Evolutionary conservation across 2,113 vertebrate genomes (phyloP).

Genomic region (Aldabrachelys gigantea): DNA sequence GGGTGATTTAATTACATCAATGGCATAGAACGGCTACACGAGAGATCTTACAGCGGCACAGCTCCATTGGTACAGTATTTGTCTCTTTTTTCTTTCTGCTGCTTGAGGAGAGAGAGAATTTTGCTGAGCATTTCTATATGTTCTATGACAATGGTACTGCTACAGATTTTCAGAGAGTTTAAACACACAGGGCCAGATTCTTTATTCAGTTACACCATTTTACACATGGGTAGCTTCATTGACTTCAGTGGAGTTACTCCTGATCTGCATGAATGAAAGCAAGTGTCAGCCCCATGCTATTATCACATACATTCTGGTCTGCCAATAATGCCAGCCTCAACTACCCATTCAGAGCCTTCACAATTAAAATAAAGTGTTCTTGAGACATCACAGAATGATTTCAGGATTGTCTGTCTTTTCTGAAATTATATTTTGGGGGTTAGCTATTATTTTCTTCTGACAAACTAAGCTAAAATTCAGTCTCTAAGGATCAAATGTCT

Average conservation of each 20-base stretch:
- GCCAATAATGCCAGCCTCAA: not conserved
- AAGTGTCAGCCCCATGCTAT: accelerated
- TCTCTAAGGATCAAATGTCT: not conserved
- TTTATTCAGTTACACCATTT: accelerated
- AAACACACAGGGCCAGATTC: not conserved
- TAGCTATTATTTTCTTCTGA: too few relatives aligned
- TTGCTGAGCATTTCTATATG: accelerated
- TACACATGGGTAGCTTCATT: not conserved
- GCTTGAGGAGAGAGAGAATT: not conserved
- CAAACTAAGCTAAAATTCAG: not conserved
- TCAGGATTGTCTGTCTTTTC: not conserved
- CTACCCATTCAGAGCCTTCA: not conserved
- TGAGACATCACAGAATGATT: not conserved
- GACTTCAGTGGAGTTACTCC: not conserved
- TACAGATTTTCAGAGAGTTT: not conserved
- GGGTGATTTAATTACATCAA: too few relatives aligned
- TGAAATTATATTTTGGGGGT: not conserved
- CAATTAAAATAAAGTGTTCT: not conserved
- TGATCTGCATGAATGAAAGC: too few relatives aligned
- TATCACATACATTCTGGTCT: not conserved
- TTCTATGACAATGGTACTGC: not conserved
- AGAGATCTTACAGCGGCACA: too few relatives aligned
- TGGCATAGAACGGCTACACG: too few relatives aligned
- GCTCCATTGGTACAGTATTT: too few relatives aligned
- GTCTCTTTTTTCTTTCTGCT: not conserved